Percentiles rank a stretch among this genome's conserved stretches.
These are phyloP conservation scores for Lepilemur septentrionalis DNA, from an alignment of 2,797 vertebrate species.

Conservation along the genomic window DNA sequence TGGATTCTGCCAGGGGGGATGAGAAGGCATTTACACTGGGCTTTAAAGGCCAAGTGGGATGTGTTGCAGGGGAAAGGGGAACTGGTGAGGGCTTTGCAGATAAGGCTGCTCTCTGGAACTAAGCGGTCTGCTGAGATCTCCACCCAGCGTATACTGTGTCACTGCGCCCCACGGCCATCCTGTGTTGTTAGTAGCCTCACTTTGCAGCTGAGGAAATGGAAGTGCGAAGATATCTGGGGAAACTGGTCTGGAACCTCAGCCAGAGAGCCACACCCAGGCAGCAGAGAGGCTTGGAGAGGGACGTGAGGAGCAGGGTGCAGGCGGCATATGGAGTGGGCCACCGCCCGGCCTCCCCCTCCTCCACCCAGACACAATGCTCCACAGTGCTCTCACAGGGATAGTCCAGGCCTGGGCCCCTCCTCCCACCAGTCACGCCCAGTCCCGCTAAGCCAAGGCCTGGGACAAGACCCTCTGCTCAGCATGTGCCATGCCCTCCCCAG, in stretches of 20 bases:
- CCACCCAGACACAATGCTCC: no score
- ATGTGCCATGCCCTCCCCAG: neutral
- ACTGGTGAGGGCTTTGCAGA: neutral
- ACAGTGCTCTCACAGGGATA: neutral
- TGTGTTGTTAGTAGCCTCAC: neutral
- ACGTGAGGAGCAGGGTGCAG: rapidly evolving
- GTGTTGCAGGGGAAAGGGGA: neutral
- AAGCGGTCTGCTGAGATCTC: neutral
- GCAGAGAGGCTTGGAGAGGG: neutral
- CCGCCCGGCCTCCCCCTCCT: neutral
- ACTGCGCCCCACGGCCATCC: neutral
- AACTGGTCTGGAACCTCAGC: neutral
- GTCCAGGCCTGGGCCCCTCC: neutral
- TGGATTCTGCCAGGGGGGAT: neutral
- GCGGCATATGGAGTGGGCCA: rapidly evolving
- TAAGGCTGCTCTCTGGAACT: neutral
- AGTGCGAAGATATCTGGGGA: neutral
- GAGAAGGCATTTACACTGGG: neutral
- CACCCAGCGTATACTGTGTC: rapidly evolving
- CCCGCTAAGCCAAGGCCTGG: neutral
- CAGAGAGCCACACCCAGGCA: neutral
- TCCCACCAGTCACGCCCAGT: neutral
- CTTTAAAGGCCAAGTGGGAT: neutral
- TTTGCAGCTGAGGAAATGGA: neutral
- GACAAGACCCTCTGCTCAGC: neutral